Evolutionary conservation across 2,797 vertebrate species (phyloP), one percentile per base, ranked within the genome.

Genomic region (Lepilemur septentrionalis): DNA sequence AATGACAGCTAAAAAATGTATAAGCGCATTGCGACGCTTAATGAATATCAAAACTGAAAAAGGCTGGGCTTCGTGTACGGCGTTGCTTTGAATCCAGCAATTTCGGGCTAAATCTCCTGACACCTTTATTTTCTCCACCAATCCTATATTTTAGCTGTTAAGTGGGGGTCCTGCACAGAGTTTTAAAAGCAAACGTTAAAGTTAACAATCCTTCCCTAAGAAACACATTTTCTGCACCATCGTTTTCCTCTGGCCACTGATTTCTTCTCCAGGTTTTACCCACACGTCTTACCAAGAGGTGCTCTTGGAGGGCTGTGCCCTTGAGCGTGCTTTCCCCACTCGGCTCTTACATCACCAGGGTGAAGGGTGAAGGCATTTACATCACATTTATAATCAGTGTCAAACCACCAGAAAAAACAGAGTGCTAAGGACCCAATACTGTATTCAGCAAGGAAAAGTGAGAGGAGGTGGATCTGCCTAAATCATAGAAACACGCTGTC

Each of bases 121-220:
- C 79, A 75, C 23, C n/a, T 91, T 92, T 57, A 55, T 72, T 85
- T 82, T 48, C 73, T 22, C 85, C 63, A 35, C 35, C n/a, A 70
- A 17, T 90, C n/a, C 57, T 90, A 7, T 13, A 80, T 78, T 87
- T 87, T 84, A 80, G 79, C 65, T 76, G 30, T 35, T 78, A 85
- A 92, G 11, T 23, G 46, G 12, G 46, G 35, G 41, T 59, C 14
- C 30, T 5, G 22, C 22, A 15, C 6, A 32, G 61, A 23, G 2
- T 83, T 92, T 93, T 84, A 67, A 94, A 95, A 86, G 38, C 18
- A 52, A 93, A 12, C 20, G 9, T 91, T 94, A 87, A 92, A 92
- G 73, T 81, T 89, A 95, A 95, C 52, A 59, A 12, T 22, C 57
- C 32, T 78, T 70, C 28, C 52, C 59, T 52, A 75, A 72, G 65